Conservation (phyloP, 2,888 invertebrate genomes). For the Bibio marci region DNA sequence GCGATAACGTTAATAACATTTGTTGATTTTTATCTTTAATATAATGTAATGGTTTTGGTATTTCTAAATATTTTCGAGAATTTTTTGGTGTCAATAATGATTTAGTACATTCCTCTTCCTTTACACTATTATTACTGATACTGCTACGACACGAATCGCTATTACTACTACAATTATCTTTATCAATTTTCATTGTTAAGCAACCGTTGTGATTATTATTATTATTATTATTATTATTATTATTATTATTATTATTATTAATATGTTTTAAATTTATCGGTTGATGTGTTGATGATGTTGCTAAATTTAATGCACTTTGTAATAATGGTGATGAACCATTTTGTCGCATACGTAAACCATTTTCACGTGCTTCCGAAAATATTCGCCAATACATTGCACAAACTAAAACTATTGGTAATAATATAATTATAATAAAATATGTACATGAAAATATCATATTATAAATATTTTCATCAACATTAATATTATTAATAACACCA, state of each 20-base stretch:
- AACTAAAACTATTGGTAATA: conserved; percentile 28
- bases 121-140: conserved; percentile 18
- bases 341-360: conserved; percentile 28
- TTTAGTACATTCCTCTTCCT: too few species aligned
- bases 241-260: not conserved
- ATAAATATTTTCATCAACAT: conserved; percentile 9
- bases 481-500: not conserved
- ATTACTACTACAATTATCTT: not conserved
- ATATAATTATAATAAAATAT: conserved; percentile 27
- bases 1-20: conserved; percentile 24
- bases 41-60: conserved; percentile 3
- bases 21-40: conserved; percentile 16
- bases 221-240: too few species aligned
- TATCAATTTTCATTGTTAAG: conserved; percentile 26
- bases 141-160: conserved; percentile 11
- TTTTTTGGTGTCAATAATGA: conserved; percentile 3
- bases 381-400: conserved; percentile 31
- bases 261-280: not conserved
- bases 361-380: conserved; percentile 28
- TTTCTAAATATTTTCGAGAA: conserved; percentile 2
- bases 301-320: conserved; percentile 27
- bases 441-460: conserved; percentile 23
- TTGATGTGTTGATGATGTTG: conserved; percentile 8
- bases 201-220: too few species aligned
- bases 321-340: conserved; percentile 29